These are phyloP conservation scores for Crocuta crocuta DNA, from an alignment of 2,113 vertebrate genomes.

Conservation along the genomic window DNA sequence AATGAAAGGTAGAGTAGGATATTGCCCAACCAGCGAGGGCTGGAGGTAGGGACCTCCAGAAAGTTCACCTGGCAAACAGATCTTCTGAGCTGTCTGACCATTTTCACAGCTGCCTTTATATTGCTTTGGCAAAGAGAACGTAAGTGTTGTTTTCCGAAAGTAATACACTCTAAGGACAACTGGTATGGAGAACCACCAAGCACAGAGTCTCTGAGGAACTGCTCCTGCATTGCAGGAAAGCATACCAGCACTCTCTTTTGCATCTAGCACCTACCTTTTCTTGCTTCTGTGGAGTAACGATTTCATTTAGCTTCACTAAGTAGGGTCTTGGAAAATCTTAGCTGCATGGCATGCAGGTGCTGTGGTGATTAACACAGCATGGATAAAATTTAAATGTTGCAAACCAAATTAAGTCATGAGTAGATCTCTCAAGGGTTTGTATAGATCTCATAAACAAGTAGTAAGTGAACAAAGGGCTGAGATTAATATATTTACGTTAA, in stretches of 20 bases:
- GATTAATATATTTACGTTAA: slow-evolving; percentile 60
- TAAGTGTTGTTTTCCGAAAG: neutral
- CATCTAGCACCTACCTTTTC: too few relatives aligned
- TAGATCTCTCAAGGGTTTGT: slow-evolving; percentile 51
- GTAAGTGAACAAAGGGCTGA: slow-evolving; percentile 20
- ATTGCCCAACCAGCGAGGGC: neutral
- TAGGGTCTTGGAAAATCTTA: neutral
- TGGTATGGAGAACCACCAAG: neutral
- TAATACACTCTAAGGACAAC: fast-evolving
- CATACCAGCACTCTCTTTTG: too few relatives aligned
- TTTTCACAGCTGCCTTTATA: neutral
- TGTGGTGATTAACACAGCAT: neutral
- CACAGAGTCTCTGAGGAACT: neutral
- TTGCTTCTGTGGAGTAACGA: neutral
- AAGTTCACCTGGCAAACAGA: neutral
- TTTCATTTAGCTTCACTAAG: neutral
- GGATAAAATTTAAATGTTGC: slow-evolving; percentile 47
- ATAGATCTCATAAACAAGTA: slow-evolving; percentile 65
- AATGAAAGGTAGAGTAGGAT: neutral
- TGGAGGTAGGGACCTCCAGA: neutral
- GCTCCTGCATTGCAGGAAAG: too few relatives aligned
- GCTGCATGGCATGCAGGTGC: slow-evolving; percentile 14
- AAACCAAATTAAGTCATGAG: slow-evolving; percentile 58
- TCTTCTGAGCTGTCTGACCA: neutral
- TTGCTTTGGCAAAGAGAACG: neutral